Evolutionary conservation across 2,888 invertebrate species (phyloP), one percentile per base, ranked within the genome.

Genomic region (Plusia festucae): DNA sequence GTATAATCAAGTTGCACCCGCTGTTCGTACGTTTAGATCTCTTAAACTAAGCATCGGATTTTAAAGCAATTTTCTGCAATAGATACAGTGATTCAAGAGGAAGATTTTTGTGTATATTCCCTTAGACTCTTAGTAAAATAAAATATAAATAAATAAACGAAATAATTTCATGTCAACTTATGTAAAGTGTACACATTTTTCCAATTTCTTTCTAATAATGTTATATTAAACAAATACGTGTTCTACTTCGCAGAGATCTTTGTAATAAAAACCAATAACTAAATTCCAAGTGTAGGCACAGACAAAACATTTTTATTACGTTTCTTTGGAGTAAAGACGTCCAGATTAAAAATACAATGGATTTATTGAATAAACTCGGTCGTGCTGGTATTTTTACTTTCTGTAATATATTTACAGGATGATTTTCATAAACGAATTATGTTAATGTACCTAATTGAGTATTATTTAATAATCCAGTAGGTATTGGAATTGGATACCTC

Each of bases 261-360:
- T n/a, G 15, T 40, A 40, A 40, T 40, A 40, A n/a, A 40, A 40
- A n/a, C n/a, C 40, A 40, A 40, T 40, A 40, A 40, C 6, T n/a
- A 40, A 40, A 40, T 40, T 40, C 40, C 40, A 40, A 13, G 5
- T n/a, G 40, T 40, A 40, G 40, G 40, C 40, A 34, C 34, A 40
- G 40, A 40, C 40, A 40, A 34, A 34, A 34, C 40, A 40, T 40
- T 40, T 40, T 40, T 40, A 40, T 40, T 40, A 40, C 40, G n/a
- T 5, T n/a, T 6, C 40, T 15, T 6, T 40, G 40, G n/a, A 40
- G 40, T 40, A 40, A 40, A 40, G 40, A 40, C n/a, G n/a, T 40
- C 40, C 15, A 40, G 40, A 40, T 40, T 40, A 40, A 40, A 40
- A 40, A 40, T 40, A 40, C 40, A 40, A 40, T 40, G n/a, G 40